A percentile compares a stretch with the other conserved stretches of the same genome.
phyloP scores from a whole-genome alignment of 2,797 vertebrate species.

The Peromyscus eremicus region DNA sequence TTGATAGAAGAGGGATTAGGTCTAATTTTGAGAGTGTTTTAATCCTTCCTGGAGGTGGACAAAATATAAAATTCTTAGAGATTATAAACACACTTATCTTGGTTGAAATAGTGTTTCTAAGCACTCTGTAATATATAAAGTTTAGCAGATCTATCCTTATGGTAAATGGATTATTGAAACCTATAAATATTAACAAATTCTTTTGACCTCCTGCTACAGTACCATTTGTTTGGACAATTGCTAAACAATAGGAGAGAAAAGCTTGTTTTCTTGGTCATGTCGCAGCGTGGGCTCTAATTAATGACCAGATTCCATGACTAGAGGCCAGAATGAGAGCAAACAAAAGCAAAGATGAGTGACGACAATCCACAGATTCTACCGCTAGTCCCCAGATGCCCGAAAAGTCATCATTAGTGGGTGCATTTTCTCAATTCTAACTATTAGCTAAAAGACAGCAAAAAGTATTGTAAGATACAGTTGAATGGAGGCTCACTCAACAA shows the following conservation, averaged over 20 bases:
- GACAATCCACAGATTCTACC: neutral
- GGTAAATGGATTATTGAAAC: neutral
- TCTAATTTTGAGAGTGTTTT: neutral
- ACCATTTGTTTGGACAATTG: conserved; percentile 11
- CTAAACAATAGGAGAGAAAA: conserved; percentile 18
- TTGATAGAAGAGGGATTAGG: neutral
- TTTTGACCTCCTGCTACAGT: neutral
- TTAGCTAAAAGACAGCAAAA: neutral
- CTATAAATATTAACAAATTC: conserved; percentile 30
- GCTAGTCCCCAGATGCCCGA: neutral
- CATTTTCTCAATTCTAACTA: neutral
- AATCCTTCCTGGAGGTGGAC: neutral
- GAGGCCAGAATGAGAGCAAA: conserved; percentile 14
- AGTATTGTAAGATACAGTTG: no score
- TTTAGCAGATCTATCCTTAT: neutral
- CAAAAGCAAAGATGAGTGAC: neutral
- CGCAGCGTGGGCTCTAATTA: neutral
- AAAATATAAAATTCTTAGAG: neutral
- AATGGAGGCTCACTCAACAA: neutral
- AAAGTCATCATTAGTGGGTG: neutral
- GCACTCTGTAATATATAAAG: neutral
- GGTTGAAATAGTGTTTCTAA: neutral
- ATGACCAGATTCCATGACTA: neutral
- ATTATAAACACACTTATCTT: conserved; percentile 4
- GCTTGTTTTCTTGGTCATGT: neutral